A percentile compares a stretch with the other conserved stretches of the same genome.
Evolutionary conservation across 1,140 invertebrate genomes (phyloP).

Genomic region (Papilio glaucus): DNA sequence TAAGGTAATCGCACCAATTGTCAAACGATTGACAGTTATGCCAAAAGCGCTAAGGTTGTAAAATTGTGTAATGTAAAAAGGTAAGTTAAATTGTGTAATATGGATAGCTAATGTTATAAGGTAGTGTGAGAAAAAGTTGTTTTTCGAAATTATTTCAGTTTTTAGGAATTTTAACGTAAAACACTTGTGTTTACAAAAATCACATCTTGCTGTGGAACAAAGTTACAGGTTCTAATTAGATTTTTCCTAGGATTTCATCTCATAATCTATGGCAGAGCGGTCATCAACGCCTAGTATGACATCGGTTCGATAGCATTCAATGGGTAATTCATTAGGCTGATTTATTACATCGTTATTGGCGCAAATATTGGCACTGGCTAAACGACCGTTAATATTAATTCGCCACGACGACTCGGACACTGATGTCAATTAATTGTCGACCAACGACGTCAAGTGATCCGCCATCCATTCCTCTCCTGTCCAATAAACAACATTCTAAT

Average conservation of each 20-base stretch:
- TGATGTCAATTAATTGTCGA: not conserved
- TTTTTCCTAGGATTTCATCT: not conserved
- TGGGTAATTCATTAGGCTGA: slow-evolving; percentile 17
- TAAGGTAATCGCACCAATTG: too few relatives aligned
- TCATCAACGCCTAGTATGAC: not conserved
- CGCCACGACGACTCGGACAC: slow-evolving; percentile 16
- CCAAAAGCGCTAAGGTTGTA: too few relatives aligned
- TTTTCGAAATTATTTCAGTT: too few relatives aligned
- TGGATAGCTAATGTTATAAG: too few relatives aligned
- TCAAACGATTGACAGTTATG: too few relatives aligned
- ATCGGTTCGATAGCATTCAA: not conserved
- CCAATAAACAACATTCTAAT: not conserved
- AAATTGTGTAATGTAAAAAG: too few relatives aligned
- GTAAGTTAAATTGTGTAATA: too few relatives aligned
- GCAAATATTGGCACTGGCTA: slow-evolving; percentile 25
- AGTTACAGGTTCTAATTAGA: not conserved
- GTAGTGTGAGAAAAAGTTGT: too few relatives aligned
- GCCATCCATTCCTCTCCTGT: not conserved
- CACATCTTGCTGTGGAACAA: too few relatives aligned
- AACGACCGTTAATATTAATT: slow-evolving; percentile 26
- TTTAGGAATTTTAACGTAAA: too few relatives aligned
- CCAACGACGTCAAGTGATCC: slow-evolving; percentile 2
- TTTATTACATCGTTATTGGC: slow-evolving; percentile 18
- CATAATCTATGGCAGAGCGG: not conserved
- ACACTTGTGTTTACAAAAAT: too few relatives aligned